Conservation (phyloP, 1,140 invertebrate genomes). For the Matsumurasca onukii region DNA sequence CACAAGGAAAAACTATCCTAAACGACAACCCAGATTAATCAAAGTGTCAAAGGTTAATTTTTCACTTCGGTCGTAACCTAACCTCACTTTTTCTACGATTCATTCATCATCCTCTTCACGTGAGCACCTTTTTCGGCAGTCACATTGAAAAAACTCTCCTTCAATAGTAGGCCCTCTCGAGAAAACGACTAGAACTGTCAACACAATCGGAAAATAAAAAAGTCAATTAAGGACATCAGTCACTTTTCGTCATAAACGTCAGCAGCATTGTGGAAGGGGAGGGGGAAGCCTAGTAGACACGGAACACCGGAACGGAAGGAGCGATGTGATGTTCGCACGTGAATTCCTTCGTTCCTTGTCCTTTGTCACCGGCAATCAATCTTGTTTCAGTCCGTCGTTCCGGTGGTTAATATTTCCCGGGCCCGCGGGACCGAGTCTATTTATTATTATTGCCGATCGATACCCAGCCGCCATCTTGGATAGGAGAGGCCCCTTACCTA, state of each 20-base stretch:
- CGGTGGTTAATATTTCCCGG: constrained; percentile 23
- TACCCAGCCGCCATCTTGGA: constrained; percentile 15
- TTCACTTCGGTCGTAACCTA: too few species aligned
- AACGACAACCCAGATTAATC: too few species aligned
- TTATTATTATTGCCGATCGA: constrained; percentile 23
- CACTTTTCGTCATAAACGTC: constrained; percentile 14
- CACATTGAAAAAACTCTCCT: too few species aligned
- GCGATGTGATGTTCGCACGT: constrained; percentile 24
- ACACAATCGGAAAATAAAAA: constrained; percentile 7
- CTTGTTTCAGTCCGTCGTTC: constrained; percentile 20
- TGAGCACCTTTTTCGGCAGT: too few species aligned
- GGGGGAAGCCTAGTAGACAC: neutral
- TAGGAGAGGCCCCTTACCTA: neutral
- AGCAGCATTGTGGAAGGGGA: neutral
- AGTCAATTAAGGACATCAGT: constrained; percentile 8
- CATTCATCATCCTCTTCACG: too few species aligned
- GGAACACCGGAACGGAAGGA: constrained; percentile 1
- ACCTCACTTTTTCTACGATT: too few species aligned
- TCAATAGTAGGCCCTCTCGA: too few species aligned
- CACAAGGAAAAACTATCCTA: too few species aligned
- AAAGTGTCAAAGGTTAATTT: too few species aligned
- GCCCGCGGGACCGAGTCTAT: constrained; percentile 16
- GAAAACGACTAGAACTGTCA: constrained; percentile 20
- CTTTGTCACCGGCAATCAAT: constrained; percentile 16
- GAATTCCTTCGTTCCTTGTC: neutral